Evolutionary conservation across 2,888 invertebrate genomes (phyloP), one percentile per base, ranked within the genome.

Genomic region (Cartodere bifasciata): DNA sequence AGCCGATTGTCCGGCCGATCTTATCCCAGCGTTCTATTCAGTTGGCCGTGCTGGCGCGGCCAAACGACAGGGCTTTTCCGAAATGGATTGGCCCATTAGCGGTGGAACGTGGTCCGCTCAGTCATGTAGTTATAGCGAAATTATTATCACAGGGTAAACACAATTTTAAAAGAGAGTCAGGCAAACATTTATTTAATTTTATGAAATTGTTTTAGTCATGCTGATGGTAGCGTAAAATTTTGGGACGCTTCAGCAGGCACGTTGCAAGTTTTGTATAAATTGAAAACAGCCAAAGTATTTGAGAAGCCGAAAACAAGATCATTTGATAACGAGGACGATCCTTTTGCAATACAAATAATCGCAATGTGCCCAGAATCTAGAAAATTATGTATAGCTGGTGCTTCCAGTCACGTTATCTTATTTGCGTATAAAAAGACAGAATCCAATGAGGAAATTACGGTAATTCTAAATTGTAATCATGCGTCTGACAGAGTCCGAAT

Each of bases 181-280:
- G n/a, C n/a, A n/a, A n/a, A 26, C 20, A 9, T 34, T 34, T 6
- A 10, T 27, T 13, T 15, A 10, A 7, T 9, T 6, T 9, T 6
- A 7, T 11, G 11, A 24, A 24, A 24, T 9, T 13, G 10, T 44
- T 43, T 9, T 37, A 88, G 91, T 29, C 95, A 97, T 64, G 87
- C 94, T 42, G 98, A 99, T 64, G 98, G 98, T 30, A 92, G 92
- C 54, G 72, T 99, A 34, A 95, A 95, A 62, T 98, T 98, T 64
- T 98, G 97, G 97, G 97, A 98, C 62, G 91, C 92, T 26, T 91
- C 92, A 53, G 91, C 90, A 31, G 92, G 92, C 44, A 85, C 87
- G 39, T 70, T 98, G 48, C 94, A 95, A 70, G 83, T 94, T 52
- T 72, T 97, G 55, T 97, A 97, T 68, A 95, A 95, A 71, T 67